Conservation (phyloP, 2,888 invertebrate genomes). For the Parochlus steinenii region DNA sequence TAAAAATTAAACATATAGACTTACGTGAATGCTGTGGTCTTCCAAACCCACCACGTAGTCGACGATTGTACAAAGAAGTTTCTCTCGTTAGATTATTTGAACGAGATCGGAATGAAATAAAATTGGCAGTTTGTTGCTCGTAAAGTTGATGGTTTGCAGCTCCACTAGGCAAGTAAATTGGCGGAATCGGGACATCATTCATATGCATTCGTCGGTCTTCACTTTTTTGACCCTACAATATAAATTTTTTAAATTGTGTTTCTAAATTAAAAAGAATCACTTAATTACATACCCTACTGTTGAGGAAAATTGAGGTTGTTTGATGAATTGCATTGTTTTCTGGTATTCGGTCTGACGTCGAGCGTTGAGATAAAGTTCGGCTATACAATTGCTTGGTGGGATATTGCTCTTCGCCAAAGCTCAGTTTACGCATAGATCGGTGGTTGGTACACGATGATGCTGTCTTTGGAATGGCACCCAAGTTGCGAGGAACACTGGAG, state of each 20-base stretch:
- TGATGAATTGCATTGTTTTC: conserved; percentile 21
- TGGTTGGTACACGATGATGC: conserved; percentile 32
- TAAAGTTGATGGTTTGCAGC: conserved; percentile 4
- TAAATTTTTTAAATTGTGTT: too few relatives aligned
- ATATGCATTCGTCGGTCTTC: too few relatives aligned
- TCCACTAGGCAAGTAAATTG: conserved; percentile 7
- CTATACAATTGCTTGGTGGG: conserved; percentile 8
- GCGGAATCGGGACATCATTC: too few relatives aligned
- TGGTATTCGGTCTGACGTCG: conserved; percentile 15
- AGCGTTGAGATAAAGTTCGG: conserved; percentile 9
- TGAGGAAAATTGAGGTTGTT: conserved; percentile 29
- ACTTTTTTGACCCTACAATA: too few relatives aligned
- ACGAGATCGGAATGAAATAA: conserved; percentile 9
- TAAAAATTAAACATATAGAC: too few relatives aligned
- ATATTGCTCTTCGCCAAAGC: conserved; percentile 12
- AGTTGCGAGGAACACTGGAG: conserved; percentile 13
- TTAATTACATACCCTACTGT: too few relatives aligned
- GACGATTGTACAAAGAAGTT: conserved; percentile 6
- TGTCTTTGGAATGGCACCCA: conserved; percentile 20
- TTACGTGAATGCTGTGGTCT: too few relatives aligned
- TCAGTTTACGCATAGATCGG: conserved; percentile 6
- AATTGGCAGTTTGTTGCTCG: conserved; percentile 4
- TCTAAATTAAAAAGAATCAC: conserved; percentile 28
- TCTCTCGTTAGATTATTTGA: neutral
- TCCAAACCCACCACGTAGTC: conserved; percentile 5